These are phyloP conservation scores for Hanleya hanleyi DNA, from an alignment of 2,888 invertebrate species.

Conservation along the genomic window DNA sequence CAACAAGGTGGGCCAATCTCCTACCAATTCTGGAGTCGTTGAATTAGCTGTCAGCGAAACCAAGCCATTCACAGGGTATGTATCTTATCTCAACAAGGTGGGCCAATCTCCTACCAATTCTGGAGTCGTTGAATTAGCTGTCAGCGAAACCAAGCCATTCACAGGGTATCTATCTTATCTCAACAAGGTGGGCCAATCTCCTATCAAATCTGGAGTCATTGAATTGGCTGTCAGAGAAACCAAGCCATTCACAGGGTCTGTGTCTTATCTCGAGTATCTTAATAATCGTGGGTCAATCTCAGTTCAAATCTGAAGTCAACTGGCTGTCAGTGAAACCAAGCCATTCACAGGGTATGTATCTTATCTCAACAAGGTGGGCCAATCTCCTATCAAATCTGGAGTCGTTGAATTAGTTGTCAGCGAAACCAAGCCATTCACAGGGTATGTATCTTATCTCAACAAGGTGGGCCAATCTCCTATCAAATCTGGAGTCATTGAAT, in stretches of 20 bases:
- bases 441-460: too few relatives aligned
- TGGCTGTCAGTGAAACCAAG: slow-evolving; percentile 71
- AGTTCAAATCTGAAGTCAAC: slow-evolving; percentile 50
- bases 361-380: too few relatives aligned
- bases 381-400: too few relatives aligned
- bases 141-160: slow-evolving; percentile 71
- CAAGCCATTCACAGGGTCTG: slow-evolving; percentile 72
- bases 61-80: slow-evolving; percentile 70
- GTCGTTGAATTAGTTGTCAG: slow-evolving; percentile 68
- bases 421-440: slow-evolving; percentile 72
- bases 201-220: slow-evolving; percentile 53
- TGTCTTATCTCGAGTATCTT: too few relatives aligned
- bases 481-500: slow-evolving; percentile 61
- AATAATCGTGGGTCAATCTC: too few relatives aligned
- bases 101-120: too few relatives aligned
- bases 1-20: too few relatives aligned
- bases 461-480: slow-evolving; percentile 48
- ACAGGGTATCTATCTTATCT: too few relatives aligned
- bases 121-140: slow-evolving; percentile 68
- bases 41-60: slow-evolving; percentile 71
- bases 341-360: slow-evolving; percentile 67
- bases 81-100: too few relatives aligned
- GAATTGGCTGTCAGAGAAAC: slow-evolving; percentile 71
- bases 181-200: too few relatives aligned
- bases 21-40: too few relatives aligned